These are phyloP conservation scores for Melipona quadrifasciata DNA, from an alignment of 1,140 invertebrate genomes.

Conservation along the genomic window DNA sequence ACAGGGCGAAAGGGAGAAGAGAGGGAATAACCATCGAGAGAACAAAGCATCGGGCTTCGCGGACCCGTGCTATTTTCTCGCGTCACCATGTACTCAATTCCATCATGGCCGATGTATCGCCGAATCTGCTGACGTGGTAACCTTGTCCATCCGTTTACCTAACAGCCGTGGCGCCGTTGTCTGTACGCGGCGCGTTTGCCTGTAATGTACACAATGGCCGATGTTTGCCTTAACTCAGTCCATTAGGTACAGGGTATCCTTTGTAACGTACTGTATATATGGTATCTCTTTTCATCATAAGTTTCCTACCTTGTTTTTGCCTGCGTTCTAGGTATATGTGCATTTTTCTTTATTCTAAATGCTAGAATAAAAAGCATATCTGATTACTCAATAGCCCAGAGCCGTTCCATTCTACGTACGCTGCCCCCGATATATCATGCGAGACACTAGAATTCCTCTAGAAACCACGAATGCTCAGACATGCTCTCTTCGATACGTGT, in stretches of 20 bases:
- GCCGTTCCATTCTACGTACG: slow-evolving; percentile 42
- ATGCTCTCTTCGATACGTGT: slow-evolving; percentile 35
- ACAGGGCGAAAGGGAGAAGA: slow-evolving; percentile 49
- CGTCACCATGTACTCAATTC: slow-evolving; percentile 45
- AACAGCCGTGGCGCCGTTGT: not conserved
- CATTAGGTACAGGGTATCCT: not conserved
- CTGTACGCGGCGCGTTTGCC: not conserved
- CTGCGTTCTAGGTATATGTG: no score
- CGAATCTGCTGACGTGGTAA: slow-evolving; percentile 48
- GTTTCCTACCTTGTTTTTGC: not conserved
- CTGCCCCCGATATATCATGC: slow-evolving; percentile 37
- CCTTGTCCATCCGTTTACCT: slow-evolving; percentile 14
- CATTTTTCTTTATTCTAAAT: not conserved
- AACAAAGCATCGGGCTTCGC: slow-evolving; percentile 42
- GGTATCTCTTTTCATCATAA: no score
- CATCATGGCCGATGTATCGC: slow-evolving; percentile 69
- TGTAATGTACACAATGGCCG: not conserved
- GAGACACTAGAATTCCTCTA: slow-evolving; percentile 48
- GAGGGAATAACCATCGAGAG: slow-evolving; percentile 48
- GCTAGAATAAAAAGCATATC: slow-evolving; percentile 7
- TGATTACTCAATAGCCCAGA: slow-evolving; percentile 34
- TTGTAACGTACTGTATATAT: not conserved
- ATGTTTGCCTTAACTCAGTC: not conserved
- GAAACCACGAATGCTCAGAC: slow-evolving; percentile 41
- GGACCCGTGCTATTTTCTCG: slow-evolving; percentile 52